A percentile compares a stretch with the other conserved stretches of the same genome.
phyloP scores from a whole-genome alignment of 2,113 vertebrate species.

The Jacana jacana region DNA sequence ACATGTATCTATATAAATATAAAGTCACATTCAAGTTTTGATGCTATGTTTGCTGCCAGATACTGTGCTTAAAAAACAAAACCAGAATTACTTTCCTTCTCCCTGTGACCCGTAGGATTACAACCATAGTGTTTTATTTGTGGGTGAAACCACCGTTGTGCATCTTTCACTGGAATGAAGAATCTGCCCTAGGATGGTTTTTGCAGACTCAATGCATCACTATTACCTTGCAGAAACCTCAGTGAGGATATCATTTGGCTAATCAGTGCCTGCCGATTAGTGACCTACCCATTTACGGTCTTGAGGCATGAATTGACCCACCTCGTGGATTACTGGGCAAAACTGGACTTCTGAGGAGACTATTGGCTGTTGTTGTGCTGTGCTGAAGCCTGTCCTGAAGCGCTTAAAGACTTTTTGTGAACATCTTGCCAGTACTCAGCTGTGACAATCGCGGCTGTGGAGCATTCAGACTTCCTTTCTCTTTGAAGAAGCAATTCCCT shows the following conservation, averaged over 20 bases:
- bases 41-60: conserved; percentile 71
- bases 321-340: conserved; percentile 50
- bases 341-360: conserved; percentile 56
- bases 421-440: conserved; percentile 56
- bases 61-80: conserved; percentile 67
- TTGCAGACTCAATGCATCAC: conserved; percentile 74
- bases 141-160: conserved; percentile 54
- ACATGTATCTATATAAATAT: conserved; percentile 75
- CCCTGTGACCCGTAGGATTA: conserved; percentile 67
- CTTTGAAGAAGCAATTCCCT: conserved; percentile 43
- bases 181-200: conserved; percentile 73
- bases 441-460: conserved; percentile 67
- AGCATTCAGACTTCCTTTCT: conserved; percentile 49
- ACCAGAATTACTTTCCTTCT: conserved; percentile 41
- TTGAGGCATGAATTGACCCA: neutral
- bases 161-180: conserved; percentile 74
- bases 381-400: conserved; percentile 25
- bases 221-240: conserved; percentile 14
- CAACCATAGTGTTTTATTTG: conserved; percentile 70
- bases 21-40: conserved; percentile 63
- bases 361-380: conserved; percentile 31
- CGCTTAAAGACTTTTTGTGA: conserved; percentile 23
- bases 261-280: conserved; percentile 1
- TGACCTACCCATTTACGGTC: neutral
- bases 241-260: neutral